phyloP scores from a whole-genome alignment of 1,140 invertebrate species.

The Eciton burchellii region DNA sequence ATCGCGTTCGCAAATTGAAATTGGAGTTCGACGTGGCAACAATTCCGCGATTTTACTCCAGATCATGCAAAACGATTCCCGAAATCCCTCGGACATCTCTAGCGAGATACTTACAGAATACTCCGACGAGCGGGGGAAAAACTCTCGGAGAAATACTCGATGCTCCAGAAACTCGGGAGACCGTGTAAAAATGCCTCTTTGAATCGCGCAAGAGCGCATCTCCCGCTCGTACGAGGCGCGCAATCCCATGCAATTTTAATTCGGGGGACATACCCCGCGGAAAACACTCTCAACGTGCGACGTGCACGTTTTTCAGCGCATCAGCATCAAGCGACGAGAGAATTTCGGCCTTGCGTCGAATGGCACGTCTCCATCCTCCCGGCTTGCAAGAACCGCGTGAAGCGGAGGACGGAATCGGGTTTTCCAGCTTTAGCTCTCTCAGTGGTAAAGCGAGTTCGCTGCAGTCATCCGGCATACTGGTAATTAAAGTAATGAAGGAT shows the following conservation, averaged over 20 bases:
- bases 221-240: not conserved
- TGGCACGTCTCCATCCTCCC: conserved; percentile 54
- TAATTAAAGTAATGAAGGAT: conserved; percentile 74
- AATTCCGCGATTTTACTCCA: not conserved
- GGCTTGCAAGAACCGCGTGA: conserved; percentile 15
- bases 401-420: conserved; percentile 14
- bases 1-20: no score
- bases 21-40: no score
- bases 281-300: not conserved
- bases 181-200: not conserved
- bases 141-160: no score
- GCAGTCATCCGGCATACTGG: conserved; percentile 44
- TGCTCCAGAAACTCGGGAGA: no score
- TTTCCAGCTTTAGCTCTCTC: conserved; percentile 25
- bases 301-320: not conserved
- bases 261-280: not conserved
- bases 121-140: no score
- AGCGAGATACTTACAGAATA: no score
- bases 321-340: not conserved
- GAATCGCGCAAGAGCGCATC: not conserved
- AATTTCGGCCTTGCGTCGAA: conserved; percentile 55
- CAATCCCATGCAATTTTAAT: not conserved
- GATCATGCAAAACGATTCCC: not conserved
- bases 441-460: conserved; percentile 38
- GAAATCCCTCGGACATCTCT: not conserved